Base-by-base conservation (phyloP, 1,140 invertebrate species). In the Pseudomyrmex concolor region DNA sequence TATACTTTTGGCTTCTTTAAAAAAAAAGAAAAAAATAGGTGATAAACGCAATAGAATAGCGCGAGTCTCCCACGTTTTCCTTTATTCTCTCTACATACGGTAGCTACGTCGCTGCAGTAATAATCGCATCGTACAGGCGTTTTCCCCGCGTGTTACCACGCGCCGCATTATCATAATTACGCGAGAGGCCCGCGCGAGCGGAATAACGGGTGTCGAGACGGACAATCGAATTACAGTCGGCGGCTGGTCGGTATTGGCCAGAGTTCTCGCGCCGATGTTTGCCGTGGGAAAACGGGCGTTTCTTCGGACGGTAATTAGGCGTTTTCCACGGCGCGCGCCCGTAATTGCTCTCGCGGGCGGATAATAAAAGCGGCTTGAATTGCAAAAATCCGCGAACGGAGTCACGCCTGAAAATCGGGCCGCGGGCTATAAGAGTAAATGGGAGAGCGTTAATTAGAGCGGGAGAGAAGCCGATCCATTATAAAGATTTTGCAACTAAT, bases 141-240 rank as follows among this genome's bases (percentile, higher is more conserved):
- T 78, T 78, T 78, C 76, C 50, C 50, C 43, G 54, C 66, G 51
- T 19, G 51, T 78, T 78, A 78, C 63, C 76, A 80, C 64, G 76
- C 64, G 76, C 54, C 66, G 51, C 76, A 80, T 80, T 80, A 80
- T 80, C 76, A 70, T 70, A 70, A 80, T 80, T 71, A 80, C 50
- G 76, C 54, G 54, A 57, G 76, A 70, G 19, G 34, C 51, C 50
- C 64, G 76, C 51, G 64, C 54, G 51, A 10, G 9, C 48, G 25
- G 34, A 48, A 22, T 78, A 78, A 78, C 76, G 66, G 76, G 51
- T 34, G 34, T 59, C 64, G 54, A 34, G 54, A 80, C 55, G 76
- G 66, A 80, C 66, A 80, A 80, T 80, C 76, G 66, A 71, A 71
- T 80, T 71, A 71, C 66, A 54, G 34, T 34, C 54, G 66, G 43